These are phyloP conservation scores for Bombus consobrinus DNA, from an alignment of 1,140 invertebrate species.

Conservation along the genomic window DNA sequence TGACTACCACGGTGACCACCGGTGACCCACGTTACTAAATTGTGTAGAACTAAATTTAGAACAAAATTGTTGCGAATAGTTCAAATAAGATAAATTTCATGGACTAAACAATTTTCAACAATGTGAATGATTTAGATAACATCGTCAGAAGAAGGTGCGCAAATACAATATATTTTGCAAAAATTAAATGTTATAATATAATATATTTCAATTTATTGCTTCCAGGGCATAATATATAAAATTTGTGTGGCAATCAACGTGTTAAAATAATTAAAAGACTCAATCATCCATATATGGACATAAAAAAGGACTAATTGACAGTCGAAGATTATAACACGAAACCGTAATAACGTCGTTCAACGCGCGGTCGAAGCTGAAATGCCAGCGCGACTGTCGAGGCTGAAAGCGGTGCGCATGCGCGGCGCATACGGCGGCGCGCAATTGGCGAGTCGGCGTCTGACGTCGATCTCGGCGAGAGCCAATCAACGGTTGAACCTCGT, in stretches of 20 bases:
- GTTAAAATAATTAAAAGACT: not conserved
- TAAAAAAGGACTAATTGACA: not conserved
- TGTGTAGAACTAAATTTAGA: too few species aligned
- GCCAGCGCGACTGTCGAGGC: constrained; percentile 15
- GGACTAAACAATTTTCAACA: too few species aligned
- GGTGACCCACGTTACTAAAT: too few species aligned
- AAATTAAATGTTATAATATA: too few species aligned
- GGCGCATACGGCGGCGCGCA: constrained; percentile 1
- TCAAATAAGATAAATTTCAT: too few species aligned
- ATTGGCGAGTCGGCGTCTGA: constrained; percentile 68
- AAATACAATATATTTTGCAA: too few species aligned
- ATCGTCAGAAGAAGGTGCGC: too few species aligned
- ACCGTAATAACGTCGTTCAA: constrained; percentile 11
- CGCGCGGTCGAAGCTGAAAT: constrained; percentile 42
- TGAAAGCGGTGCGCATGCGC: constrained; percentile 54
- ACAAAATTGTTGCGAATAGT: too few species aligned
- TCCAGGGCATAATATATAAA: too few species aligned
- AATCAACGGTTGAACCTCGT: constrained; percentile 63
- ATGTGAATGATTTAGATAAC: too few species aligned
- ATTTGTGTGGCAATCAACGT: not conserved
- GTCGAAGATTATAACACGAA: not conserved
- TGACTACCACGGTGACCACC: too few species aligned
- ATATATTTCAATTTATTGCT: too few species aligned
- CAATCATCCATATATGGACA: not conserved
- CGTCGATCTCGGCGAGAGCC: constrained; percentile 73